A percentile compares a stretch with the other conserved stretches of the same genome.
These are phyloP conservation scores for Drosophila baimaii DNA, from an alignment of 1,140 invertebrate species.

Conservation along the genomic window DNA sequence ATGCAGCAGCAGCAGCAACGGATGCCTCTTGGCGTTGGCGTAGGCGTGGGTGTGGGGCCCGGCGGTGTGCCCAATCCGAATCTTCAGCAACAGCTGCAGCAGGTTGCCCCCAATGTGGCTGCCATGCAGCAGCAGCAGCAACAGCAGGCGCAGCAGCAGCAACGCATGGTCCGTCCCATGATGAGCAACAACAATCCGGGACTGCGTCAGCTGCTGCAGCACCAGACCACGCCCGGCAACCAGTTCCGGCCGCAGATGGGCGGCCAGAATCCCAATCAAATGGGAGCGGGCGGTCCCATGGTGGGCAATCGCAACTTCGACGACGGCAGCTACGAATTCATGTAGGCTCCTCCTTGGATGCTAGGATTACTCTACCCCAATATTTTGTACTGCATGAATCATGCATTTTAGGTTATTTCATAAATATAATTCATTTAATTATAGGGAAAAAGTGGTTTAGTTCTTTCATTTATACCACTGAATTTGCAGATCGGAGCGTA, in stretches of 20 bases:
- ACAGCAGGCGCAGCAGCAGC: slow-evolving; percentile 78
- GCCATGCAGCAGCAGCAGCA: slow-evolving; percentile 80
- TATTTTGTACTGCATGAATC: slow-evolving; percentile 14
- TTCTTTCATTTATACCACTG: too few relatives aligned
- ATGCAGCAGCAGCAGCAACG: slow-evolving; percentile 81
- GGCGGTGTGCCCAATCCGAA: slow-evolving; percentile 66
- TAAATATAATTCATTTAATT: not conserved
- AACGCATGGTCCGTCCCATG: slow-evolving; percentile 88
- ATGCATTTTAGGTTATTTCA: not conserved
- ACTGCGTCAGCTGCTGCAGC: slow-evolving; percentile 88
- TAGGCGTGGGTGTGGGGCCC: slow-evolving; percentile 27
- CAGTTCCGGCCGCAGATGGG: slow-evolving; percentile 83
- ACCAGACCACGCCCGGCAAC: slow-evolving; percentile 85
- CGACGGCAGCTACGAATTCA: slow-evolving; percentile 78
- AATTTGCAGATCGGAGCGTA: too few relatives aligned
- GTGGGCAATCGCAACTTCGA: slow-evolving; percentile 80
- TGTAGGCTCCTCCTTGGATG: slow-evolving; percentile 53
- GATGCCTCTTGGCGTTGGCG: slow-evolving; percentile 69
- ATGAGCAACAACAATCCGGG: slow-evolving; percentile 88
- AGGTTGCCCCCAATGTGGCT: slow-evolving; percentile 66
- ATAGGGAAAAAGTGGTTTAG: not conserved
- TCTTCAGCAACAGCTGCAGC: slow-evolving; percentile 73
- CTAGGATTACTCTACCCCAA: slow-evolving; percentile 14
- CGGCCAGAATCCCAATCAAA: slow-evolving; percentile 75
- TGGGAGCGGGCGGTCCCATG: slow-evolving; percentile 77